phyloP scores from a whole-genome alignment of 1,140 invertebrate genomes.

The Spodoptera litura region DNA sequence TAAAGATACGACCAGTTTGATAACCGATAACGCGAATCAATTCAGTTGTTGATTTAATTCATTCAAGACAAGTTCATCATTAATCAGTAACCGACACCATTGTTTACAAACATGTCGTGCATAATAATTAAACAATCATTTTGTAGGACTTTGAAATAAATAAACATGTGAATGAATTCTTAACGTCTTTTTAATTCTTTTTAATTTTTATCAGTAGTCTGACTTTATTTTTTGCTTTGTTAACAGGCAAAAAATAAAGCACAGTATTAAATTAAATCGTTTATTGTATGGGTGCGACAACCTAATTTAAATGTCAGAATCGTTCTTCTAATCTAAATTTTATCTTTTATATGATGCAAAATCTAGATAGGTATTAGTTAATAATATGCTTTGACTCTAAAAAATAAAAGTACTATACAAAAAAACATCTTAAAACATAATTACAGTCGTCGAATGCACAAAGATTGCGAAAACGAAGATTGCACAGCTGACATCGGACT shows the following conservation, averaged over 20 bases:
- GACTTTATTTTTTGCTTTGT: too few relatives aligned
- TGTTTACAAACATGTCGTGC: conserved; percentile 21
- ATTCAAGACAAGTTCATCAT: background rate
- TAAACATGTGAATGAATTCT: background rate
- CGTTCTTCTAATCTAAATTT: too few relatives aligned
- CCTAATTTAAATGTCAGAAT: background rate
- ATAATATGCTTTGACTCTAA: too few relatives aligned
- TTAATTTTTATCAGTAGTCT: too few relatives aligned
- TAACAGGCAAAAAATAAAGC: too few relatives aligned
- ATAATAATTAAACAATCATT: background rate
- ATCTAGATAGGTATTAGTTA: too few relatives aligned
- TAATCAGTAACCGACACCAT: background rate
- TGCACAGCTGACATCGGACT: background rate
- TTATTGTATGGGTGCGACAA: background rate
- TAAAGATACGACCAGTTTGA: background rate
- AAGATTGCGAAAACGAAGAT: too few relatives aligned
- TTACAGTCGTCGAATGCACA: too few relatives aligned
- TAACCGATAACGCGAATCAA: conserved; percentile 10
- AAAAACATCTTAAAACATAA: too few relatives aligned
- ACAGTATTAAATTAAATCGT: background rate
- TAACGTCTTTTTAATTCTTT: too few relatives aligned
- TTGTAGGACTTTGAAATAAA: background rate
- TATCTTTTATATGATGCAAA: background rate
- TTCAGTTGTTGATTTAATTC: background rate
- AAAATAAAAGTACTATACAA: too few relatives aligned